Conservation (phyloP, 2,888 invertebrate species). For the Operophtera brumata region DNA sequence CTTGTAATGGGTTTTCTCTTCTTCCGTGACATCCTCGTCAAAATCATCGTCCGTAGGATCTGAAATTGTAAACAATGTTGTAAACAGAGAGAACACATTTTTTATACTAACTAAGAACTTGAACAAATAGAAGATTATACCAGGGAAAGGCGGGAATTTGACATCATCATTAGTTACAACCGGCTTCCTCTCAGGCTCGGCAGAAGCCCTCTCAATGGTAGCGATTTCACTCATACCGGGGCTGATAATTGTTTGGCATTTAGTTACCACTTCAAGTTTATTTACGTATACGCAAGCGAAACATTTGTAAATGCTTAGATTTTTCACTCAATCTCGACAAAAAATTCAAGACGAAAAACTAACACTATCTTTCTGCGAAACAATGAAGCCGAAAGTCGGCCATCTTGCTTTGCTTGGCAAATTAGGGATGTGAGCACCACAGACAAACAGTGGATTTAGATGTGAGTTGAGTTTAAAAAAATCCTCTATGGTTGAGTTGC, state of each 20-base stretch:
- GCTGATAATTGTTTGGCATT: background rate
- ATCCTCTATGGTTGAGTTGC: too few relatives aligned
- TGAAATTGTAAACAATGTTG: conserved; percentile 41
- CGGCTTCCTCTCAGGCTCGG: conserved; percentile 69
- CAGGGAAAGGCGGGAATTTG: conserved; percentile 72
- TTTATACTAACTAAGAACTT: background rate
- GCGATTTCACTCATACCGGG: conserved; percentile 58
- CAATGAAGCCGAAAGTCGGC: conserved; percentile 35
- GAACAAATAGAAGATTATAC: conserved; percentile 36
- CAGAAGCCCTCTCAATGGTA: conserved; percentile 49
- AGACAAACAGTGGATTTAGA: too few relatives aligned
- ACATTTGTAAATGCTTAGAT: background rate
- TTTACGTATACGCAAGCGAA: background rate
- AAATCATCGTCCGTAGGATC: conserved; percentile 73
- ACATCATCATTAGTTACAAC: conserved; percentile 50
- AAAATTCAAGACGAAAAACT: background rate
- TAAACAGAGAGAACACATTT: background rate
- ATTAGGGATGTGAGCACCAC: background rate
- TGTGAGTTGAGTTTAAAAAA: too few relatives aligned
- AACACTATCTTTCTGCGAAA: background rate
- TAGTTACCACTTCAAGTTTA: conserved; percentile 3
- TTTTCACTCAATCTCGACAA: background rate
- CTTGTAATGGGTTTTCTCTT: conserved; percentile 76
- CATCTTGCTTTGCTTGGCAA: conserved; percentile 52
- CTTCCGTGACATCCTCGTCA: conserved; percentile 76